Evolutionary conservation across 2,113 vertebrate genomes (phyloP), one percentile per base, ranked within the genome.

Genomic region (Hassar affinis): DNA sequence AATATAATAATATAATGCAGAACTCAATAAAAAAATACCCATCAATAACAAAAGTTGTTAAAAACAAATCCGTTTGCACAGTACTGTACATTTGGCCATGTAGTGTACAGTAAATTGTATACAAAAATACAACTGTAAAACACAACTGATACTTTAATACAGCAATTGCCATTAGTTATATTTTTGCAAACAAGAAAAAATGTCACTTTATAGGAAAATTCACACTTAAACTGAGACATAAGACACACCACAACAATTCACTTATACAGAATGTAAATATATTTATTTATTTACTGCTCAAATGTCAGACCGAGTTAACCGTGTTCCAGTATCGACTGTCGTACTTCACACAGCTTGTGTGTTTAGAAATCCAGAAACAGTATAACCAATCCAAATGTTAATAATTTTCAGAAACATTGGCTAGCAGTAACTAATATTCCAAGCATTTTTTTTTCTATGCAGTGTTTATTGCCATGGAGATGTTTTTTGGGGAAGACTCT

Each of bases 201-300:
- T 25, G 2, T 80, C 12, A 42, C 49, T 54, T 1, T 45, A 20
- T 1, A 71, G 8, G 30, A 42, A 47, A 30, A 15, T 68, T 47
- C 18, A 47, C n/a, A 45, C 45, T 80, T 22, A 80, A 74, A 75
- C 69, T 27, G 35, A 84, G 52, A 82, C 72, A n/a, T 1, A 35
- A 51, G 52, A 84, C 52, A 84, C 78, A 17, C 33, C 8, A 80
- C 56, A 68, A 54, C 57, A 30, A 71, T 84, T 52, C 35, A 42
- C 6, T 42, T 47, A 10, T 3, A 11, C n/a, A n/a, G n/a, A 71
- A 20, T 77, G 25, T 84, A 72, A 81, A 81, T 81, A 80, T 6
- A 18, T 7, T 71, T 79, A 72, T 45, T 49, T 51, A 17, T 35
- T 33, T 77, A 14, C 51, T 77, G 18, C 18, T 22, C 17, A 42